Evolutionary conservation across 2,888 invertebrate genomes (phyloP).

Genomic region (Strigamia maritima): DNA sequence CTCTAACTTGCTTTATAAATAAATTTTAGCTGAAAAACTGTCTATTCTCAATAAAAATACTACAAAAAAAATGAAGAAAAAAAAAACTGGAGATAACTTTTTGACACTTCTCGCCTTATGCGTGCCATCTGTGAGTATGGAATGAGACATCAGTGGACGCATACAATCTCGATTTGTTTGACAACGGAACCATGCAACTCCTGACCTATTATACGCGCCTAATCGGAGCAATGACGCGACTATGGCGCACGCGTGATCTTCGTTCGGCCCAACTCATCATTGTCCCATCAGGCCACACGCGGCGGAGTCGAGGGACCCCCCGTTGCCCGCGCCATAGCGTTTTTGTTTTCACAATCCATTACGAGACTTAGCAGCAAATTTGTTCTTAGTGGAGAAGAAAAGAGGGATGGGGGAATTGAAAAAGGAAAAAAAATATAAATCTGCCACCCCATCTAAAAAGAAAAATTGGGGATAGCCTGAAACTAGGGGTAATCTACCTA

Average conservation of each 20-base stretch:
- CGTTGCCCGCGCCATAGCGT: background rate
- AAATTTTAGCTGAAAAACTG: too few relatives aligned
- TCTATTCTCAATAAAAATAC: too few relatives aligned
- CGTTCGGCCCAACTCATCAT: slow-evolving; percentile 11
- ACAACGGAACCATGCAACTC: background rate
- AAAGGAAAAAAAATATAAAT: background rate
- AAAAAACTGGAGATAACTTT: too few relatives aligned
- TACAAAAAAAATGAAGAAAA: too few relatives aligned
- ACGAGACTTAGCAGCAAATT: slow-evolving; percentile 29
- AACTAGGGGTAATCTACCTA: background rate
- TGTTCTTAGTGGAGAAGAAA: slow-evolving; percentile 7
- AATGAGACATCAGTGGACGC: background rate
- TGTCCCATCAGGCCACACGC: slow-evolving; percentile 27
- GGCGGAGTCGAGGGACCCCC: slow-evolving; percentile 11
- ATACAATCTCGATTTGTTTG: background rate
- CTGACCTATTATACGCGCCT: slow-evolving; percentile 8
- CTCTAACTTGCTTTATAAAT: too few relatives aligned
- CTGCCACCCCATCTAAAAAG: background rate
- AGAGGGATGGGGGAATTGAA: background rate
- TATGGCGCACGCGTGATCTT: background rate
- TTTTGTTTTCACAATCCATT: slow-evolving; percentile 29
- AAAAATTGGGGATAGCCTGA: background rate
- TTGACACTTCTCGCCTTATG: background rate
- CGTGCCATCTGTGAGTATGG: background rate
- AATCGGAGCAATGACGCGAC: slow-evolving; percentile 17